Evolutionary conservation across 2,113 vertebrate genomes (phyloP), one percentile per base, ranked within the genome.

Genomic region (Rissa tridactyla): DNA sequence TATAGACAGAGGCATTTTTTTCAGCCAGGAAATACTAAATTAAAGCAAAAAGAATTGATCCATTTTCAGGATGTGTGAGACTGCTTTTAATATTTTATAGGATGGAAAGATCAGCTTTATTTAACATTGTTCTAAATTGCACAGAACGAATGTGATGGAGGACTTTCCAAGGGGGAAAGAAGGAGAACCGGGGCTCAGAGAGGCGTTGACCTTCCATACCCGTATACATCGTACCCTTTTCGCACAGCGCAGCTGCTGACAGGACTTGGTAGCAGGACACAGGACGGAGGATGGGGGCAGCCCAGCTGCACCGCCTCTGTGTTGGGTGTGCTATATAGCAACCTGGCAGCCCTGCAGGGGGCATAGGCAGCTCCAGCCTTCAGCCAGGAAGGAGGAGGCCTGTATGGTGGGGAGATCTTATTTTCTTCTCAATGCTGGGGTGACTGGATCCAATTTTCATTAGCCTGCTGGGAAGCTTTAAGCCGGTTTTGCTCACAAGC

Each of bases 111-210:
- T 66, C 4, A 27, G 15, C 30, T 72, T 85, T 86, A 36, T 79
- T 70, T 61, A 58, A 9, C 2, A 0, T n/a, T 46, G 5, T 21
- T 80, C 25, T 76, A 70, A 64, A 42, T 30, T 36, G 5, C 29
- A 73, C 42, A 17, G 10, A 6, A 30, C 11, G 20, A 77, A 54
- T 27, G 11, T 0, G 1, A 27, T 15, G 13, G 8, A 13, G 5
- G 8, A 52, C 82, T 90, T 94, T 26, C 34, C 54, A 44, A 57
- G 21, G 5, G 5, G 9, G 8, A 78, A n/a, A 4, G 19, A 82
- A 34, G 3, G 22, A 51, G 10, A 9, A 93, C 5, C 6, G 46
- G 25, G 15, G 13, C 30, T 82, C 55, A 13, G 21, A 75, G 57
- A 71, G 52, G 6, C 0, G 0, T 36, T 85, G 25, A 13, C 22